These are phyloP conservation scores for Lordiphosa mommai DNA, from an alignment of 1,140 invertebrate species.

Conservation along the genomic window DNA sequence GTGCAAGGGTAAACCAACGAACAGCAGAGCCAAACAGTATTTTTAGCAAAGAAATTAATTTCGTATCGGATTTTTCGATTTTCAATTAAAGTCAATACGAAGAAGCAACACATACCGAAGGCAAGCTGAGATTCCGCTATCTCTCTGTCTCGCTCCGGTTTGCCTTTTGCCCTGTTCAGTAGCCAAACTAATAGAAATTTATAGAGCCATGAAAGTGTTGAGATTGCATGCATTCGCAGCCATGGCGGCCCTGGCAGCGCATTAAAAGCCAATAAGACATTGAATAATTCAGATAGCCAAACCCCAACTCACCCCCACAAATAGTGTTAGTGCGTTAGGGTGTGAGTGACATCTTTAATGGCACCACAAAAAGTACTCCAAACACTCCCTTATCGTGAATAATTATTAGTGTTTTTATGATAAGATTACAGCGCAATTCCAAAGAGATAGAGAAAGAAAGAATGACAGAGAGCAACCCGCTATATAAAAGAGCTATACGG, in stretches of 20 bases:
- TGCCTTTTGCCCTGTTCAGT: conserved; percentile 14
- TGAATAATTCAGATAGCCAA: conserved; percentile 48
- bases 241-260: conserved; percentile 25
- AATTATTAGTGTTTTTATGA: conserved; percentile 45
- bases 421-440: conserved; percentile 37
- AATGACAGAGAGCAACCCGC: background rate
- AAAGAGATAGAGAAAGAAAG: background rate
- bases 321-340: conserved; percentile 16
- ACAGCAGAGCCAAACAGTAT: conserved; percentile 47
- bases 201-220: conserved; percentile 76
- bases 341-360: conserved; percentile 12
- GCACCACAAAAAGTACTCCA: background rate
- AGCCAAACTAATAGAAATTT: conserved; percentile 69
- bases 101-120: conserved; percentile 20
- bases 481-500: conserved; percentile 21
- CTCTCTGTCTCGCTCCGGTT: background rate
- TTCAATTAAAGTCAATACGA: conserved; percentile 75
- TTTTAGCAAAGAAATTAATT: conserved; percentile 77
- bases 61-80: conserved; percentile 77
- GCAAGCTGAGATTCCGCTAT: conserved; percentile 4
- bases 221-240: conserved; percentile 33
- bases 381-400: conserved; percentile 34
- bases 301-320: background rate
- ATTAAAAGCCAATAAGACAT: conserved; percentile 73
- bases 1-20: conserved; percentile 42